Evolutionary conservation across 2,113 vertebrate species (phyloP).

Genomic region (Thinocorus orbignyianus): DNA sequence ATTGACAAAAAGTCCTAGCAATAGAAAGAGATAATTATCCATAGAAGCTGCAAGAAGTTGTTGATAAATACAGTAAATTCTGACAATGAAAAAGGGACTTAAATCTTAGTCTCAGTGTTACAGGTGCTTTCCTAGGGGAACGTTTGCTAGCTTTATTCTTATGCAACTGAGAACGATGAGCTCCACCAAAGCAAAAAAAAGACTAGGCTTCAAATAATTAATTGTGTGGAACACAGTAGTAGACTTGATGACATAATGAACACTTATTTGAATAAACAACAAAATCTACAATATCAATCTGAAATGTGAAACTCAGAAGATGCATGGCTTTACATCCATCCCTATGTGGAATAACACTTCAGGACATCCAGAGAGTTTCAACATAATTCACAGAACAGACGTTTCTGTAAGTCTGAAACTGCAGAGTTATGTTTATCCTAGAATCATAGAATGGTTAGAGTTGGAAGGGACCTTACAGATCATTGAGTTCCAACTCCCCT

Average conservation of each 20-base stretch:
- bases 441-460: no score
- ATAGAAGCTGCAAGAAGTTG: background rate
- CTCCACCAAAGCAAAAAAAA: background rate
- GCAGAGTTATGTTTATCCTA: background rate
- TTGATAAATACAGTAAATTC: background rate
- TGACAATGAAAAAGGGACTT: background rate
- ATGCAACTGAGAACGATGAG: fast-evolving
- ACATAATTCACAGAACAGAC: background rate
- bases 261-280: background rate
- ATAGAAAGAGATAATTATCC: background rate
- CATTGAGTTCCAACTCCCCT: no score
- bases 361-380: background rate
- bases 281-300: background rate
- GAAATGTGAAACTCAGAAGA: background rate
- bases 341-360: background rate
- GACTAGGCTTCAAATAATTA: background rate
- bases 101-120: background rate
- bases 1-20: background rate
- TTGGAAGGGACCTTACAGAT: no score
- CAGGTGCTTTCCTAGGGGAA: fast-evolving
- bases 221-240: background rate
- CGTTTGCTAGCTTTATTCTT: background rate
- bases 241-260: background rate
- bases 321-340: background rate
- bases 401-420: background rate